These are phyloP conservation scores for Ladona fulva DNA, from an alignment of 1,140 invertebrate species.

Conservation along the genomic window DNA sequence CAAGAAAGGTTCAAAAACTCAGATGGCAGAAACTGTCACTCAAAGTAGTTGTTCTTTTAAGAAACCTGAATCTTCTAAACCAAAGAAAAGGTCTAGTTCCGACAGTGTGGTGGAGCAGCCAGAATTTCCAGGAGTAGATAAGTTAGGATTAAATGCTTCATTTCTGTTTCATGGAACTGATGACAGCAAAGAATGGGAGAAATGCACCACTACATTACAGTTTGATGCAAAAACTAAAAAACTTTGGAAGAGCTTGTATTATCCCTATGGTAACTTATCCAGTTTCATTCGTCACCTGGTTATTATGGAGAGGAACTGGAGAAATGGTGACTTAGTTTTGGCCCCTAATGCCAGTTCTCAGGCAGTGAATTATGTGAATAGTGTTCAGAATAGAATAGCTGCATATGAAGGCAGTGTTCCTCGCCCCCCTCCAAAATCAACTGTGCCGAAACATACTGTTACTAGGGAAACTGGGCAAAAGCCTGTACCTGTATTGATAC, in stretches of 20 bases:
- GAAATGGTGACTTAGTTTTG: constrained; percentile 61
- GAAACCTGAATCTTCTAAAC: background rate
- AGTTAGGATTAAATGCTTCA: constrained; percentile 63
- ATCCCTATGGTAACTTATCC: constrained; percentile 75
- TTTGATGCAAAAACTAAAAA: constrained; percentile 70
- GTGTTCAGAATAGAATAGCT: constrained; percentile 63
- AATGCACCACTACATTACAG: constrained; percentile 64
- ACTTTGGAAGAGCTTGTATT: constrained; percentile 68
- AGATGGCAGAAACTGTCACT: background rate
- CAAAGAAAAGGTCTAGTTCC: background rate
- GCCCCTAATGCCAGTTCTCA: constrained; percentile 60
- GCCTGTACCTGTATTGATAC: background rate
- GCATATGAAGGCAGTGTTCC: constrained; percentile 51
- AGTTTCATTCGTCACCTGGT: constrained; percentile 72
- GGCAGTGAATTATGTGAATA: constrained; percentile 65
- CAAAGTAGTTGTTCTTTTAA: background rate
- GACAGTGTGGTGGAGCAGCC: background rate
- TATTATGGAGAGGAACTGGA: constrained; percentile 56
- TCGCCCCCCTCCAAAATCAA: background rate
- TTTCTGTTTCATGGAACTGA: constrained; percentile 52
- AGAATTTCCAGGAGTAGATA: constrained; percentile 63
- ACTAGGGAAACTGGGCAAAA: background rate
- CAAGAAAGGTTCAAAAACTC: background rate
- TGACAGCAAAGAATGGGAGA: constrained; percentile 50
- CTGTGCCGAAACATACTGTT: background rate